phyloP scores from a whole-genome alignment of 2,888 invertebrate genomes.

The Tipula vernalis region DNA sequence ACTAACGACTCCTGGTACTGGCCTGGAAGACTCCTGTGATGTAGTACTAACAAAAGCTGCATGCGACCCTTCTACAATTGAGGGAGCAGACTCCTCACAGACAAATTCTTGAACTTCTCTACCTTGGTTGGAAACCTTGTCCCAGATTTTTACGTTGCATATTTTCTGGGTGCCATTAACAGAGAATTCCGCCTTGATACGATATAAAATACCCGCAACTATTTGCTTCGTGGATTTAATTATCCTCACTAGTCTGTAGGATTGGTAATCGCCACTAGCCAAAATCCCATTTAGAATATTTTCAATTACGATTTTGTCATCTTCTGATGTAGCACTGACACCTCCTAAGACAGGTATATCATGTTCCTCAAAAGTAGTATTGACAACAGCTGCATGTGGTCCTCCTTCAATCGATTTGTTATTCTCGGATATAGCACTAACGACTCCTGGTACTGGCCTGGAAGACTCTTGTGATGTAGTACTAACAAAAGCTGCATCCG shows the following conservation, averaged over 20 bases:
- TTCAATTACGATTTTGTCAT: background rate
- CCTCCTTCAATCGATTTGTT: no score
- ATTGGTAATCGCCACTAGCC: background rate
- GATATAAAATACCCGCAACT: slow-evolving; percentile 42
- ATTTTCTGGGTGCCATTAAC: background rate
- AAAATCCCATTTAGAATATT: background rate
- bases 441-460: background rate
- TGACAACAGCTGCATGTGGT: no score
- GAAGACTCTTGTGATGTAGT: background rate
- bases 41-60: background rate
- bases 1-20: background rate
- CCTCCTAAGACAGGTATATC: background rate
- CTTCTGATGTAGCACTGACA: background rate
- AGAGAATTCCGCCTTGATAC: slow-evolving; percentile 39
- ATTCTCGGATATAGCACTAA: no score
- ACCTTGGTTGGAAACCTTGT: background rate
- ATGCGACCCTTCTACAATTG: background rate
- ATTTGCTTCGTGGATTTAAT: slow-evolving; percentile 38
- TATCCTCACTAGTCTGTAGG: slow-evolving; percentile 23
- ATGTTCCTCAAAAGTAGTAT: background rate
- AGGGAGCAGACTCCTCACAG: background rate
- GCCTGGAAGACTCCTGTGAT: background rate
- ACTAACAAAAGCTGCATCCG: no score
- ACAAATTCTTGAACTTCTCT: background rate
- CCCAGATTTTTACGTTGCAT: background rate